Base-by-base conservation (phyloP, 2,888 invertebrate genomes). In the Leptinotarsa haldemani region DNA sequence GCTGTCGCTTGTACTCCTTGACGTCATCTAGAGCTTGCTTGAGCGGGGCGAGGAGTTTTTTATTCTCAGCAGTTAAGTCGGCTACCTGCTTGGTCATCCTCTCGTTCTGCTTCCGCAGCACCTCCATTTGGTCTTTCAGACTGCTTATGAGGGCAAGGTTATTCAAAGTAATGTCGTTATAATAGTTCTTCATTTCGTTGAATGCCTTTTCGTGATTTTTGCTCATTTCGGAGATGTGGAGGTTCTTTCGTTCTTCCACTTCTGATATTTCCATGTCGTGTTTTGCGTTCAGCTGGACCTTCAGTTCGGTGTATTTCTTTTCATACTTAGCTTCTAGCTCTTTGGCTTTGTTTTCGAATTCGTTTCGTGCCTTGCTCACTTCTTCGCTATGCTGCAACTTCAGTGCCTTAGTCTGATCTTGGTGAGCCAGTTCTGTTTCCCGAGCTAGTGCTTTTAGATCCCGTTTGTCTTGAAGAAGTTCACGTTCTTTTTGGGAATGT, bases 111-210 rank as follows among this genome's bases (percentile, higher is more conserved):
- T 92, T 93, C 82, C 93, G 92, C 68, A 93, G 88, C 70, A 92
- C 90, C 83, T 94, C 93, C 90, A 95, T 92, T 84, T 94, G 94
- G 82, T 95, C 94, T 85, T 86, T 74, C 89, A 98, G 89, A 80
- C 95, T 95, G 84, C 94, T 94, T 74, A 98, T 97, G 2, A 98
- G 89, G 0, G 96, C 95, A 78, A 98, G 89, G 88, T 98, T 98
- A 86, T 97, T 97, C 16, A 97, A 89, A 0, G 97, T 97, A 69
- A 98, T 97, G 82, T 97, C 97, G 83, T 97, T 97, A 84, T 97
- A 98, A 88, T 97, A 98, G 86, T 94, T 95, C 86, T 97, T 97
- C 88, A 98, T 93, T 85, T 97, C 96, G 61, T 92, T 90, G 85
- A 97, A 96, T 0, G 95, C 94, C 80, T 92, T 92, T 77, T 96